A percentile compares a stretch with the other conserved stretches of the same genome.
Evolutionary conservation across 2,113 vertebrate genomes (phyloP).

Genomic region (Carollia perspicillata): DNA sequence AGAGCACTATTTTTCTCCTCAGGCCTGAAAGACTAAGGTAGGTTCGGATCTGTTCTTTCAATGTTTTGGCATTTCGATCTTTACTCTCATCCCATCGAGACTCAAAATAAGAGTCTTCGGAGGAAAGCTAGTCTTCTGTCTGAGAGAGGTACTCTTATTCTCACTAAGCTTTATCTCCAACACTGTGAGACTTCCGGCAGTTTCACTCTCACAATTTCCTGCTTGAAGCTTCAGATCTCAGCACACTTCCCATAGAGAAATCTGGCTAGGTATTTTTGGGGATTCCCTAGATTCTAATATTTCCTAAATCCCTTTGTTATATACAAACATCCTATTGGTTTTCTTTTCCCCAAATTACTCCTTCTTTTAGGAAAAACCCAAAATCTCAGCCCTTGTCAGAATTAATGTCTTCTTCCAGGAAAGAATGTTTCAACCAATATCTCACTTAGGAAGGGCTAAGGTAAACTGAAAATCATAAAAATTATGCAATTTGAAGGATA

Average conservation of each 20-base stretch:
- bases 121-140: not conserved
- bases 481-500: not conserved
- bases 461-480: not conserved
- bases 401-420: not conserved
- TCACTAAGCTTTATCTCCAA: not conserved
- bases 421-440: not conserved
- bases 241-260: not conserved
- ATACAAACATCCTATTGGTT: not conserved
- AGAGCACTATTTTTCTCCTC: not conserved
- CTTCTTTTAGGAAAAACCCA: not conserved
- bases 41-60: not conserved
- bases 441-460: not conserved
- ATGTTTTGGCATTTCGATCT: not conserved
- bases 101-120: not conserved
- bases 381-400: not conserved
- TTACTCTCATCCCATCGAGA: not conserved
- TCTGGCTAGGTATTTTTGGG: not conserved
- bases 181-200: accelerated
- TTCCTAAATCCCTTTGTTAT: not conserved
- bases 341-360: not conserved
- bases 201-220: not conserved
- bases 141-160: not conserved
- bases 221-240: not conserved
- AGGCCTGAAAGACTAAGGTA: not conserved
- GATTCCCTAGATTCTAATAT: not conserved